phyloP scores from a whole-genome alignment of 2,888 invertebrate species.

The Acanthopleura granulata region DNA sequence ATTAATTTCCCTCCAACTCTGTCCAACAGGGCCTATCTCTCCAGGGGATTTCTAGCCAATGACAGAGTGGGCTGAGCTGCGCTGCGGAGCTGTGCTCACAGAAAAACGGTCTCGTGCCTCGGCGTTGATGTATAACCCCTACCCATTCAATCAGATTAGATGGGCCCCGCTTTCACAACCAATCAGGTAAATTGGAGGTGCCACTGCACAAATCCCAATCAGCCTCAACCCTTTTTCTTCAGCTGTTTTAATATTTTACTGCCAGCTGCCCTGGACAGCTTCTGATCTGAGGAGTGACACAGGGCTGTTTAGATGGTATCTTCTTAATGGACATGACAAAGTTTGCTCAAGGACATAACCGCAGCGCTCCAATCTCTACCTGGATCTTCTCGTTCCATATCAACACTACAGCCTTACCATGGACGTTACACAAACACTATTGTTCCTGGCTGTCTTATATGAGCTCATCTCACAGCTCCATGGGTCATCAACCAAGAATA shows the following conservation, averaged over 20 bases:
- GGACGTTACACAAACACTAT: too few species aligned
- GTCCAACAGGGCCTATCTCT: not conserved
- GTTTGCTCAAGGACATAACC: too few species aligned
- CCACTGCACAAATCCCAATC: slow-evolving; percentile 15
- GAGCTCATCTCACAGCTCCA: too few species aligned
- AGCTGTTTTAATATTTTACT: not conserved
- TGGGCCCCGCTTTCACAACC: slow-evolving; percentile 13
- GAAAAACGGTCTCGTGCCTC: not conserved
- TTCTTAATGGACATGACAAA: too few species aligned
- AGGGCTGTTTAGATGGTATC: too few species aligned
- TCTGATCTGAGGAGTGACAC: too few species aligned
- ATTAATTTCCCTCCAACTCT: slow-evolving; percentile 9
- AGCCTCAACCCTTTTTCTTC: not conserved
- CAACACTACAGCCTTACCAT: too few species aligned
- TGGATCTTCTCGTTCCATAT: too few species aligned
- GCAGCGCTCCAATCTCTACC: too few species aligned
- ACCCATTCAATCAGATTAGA: slow-evolving; percentile 17
- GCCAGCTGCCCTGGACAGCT: not conserved
- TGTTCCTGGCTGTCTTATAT: too few species aligned
- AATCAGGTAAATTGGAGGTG: slow-evolving; percentile 20
- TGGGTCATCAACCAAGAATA: too few species aligned
- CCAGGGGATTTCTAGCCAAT: not conserved
- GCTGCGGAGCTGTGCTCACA: not conserved
- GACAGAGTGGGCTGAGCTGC: not conserved
- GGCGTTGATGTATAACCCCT: slow-evolving; percentile 1